phyloP scores from a whole-genome alignment of 2,113 vertebrate genomes.

The Desmodus rotundus region DNA sequence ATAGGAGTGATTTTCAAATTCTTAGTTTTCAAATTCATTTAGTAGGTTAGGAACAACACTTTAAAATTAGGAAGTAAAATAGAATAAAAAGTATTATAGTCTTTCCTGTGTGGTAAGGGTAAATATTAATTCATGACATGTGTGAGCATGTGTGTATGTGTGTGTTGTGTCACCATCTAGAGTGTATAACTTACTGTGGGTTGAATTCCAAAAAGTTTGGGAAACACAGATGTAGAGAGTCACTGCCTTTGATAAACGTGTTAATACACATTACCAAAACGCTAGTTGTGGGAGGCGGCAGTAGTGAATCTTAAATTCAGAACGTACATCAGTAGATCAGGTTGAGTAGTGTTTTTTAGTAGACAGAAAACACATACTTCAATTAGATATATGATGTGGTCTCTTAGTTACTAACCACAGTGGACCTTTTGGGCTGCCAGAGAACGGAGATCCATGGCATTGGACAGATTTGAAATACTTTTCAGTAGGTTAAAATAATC shows the following conservation, averaged over 20 bases:
- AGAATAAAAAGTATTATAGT: neutral
- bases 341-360: neutral
- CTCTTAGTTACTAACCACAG: neutral
- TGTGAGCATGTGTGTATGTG: neutral
- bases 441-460: neutral
- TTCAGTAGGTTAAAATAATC: neutral
- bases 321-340: neutral
- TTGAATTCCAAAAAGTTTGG: neutral
- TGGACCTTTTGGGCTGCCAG: neutral
- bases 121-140: neutral
- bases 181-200: neutral
- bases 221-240: neutral
- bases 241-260: neutral
- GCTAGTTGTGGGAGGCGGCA: neutral
- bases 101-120: neutral
- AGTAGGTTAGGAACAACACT: neutral
- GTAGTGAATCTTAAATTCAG: neutral
- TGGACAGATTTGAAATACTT: neutral
- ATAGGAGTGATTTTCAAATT: constrained; percentile 2
- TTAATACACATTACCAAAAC: neutral
- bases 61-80: constrained; percentile 6
- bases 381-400: neutral
- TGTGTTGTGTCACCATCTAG: neutral
- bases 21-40: neutral
- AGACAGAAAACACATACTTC: neutral